Evolutionary conservation across 2,797 vertebrate genomes (phyloP).

Genomic region (Sebastes hopkinsi): DNA sequence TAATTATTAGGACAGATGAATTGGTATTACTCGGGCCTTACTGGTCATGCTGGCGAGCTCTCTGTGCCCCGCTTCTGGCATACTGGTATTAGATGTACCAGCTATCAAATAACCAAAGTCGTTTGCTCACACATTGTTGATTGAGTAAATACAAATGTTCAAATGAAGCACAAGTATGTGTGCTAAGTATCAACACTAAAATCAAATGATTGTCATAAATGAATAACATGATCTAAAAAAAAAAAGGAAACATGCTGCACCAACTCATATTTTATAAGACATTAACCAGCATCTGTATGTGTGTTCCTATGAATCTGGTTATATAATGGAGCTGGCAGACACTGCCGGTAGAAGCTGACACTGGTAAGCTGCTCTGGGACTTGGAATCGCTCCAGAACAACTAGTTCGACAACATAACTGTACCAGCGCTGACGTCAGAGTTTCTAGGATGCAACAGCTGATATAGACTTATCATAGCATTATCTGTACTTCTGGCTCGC

Average conservation of each 20-base stretch:
- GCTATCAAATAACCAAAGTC: background rate
- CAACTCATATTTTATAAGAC: background rate
- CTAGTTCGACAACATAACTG: conserved; percentile 25
- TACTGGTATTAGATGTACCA: background rate
- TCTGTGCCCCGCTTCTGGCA: background rate
- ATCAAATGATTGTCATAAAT: background rate
- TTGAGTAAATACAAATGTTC: background rate
- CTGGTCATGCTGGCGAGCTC: conserved; percentile 11
- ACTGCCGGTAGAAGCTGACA: conserved; percentile 27
- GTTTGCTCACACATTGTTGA: background rate
- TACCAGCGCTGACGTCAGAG: background rate
- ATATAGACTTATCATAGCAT: background rate
- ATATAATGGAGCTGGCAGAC: conserved; percentile 37
- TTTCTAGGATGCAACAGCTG: conserved; percentile 24
- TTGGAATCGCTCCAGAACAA: conserved; percentile 55
- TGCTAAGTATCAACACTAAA: background rate
- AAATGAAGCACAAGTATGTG: background rate
- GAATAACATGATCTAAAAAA: no score
- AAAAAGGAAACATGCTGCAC: background rate
- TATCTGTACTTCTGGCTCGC: background rate
- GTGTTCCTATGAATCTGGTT: conserved; percentile 10
- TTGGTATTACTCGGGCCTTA: conserved; percentile 8
- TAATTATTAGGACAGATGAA: conserved; percentile 27
- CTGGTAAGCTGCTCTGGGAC: conserved; percentile 45
- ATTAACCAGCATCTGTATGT: background rate